Conservation (phyloP, 2,113 vertebrate species). For the Cyrtonyx montezumae region DNA sequence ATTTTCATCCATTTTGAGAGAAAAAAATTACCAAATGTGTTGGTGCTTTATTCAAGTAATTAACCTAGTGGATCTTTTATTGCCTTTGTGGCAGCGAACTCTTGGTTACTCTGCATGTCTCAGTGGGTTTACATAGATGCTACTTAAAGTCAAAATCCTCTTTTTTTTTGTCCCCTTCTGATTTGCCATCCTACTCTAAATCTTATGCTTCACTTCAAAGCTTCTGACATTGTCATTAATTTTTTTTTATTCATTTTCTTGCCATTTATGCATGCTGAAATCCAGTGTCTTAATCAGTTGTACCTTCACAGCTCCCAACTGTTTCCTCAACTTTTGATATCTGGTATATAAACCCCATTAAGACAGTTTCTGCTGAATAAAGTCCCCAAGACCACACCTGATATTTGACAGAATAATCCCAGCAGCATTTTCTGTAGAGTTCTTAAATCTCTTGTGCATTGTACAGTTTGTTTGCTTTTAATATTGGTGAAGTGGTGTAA, state of each 20-base stretch:
- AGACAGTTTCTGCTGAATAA: conserved; percentile 26
- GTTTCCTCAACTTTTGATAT: conserved; percentile 29
- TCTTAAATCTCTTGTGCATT: not conserved
- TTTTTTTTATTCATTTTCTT: conserved; percentile 54
- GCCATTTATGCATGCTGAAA: conserved; percentile 6
- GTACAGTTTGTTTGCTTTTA: not conserved
- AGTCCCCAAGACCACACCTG: conserved; percentile 43
- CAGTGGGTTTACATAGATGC: not conserved
- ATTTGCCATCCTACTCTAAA: conserved; percentile 15
- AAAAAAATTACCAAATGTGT: not conserved
- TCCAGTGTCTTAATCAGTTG: conserved; percentile 33
- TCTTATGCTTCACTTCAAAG: conserved; percentile 48
- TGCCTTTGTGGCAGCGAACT: conserved; percentile 26
- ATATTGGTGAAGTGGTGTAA: conserved; percentile 11
- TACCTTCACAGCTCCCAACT: conserved; percentile 1
- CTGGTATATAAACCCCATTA: not conserved
- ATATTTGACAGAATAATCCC: conserved; percentile 58
- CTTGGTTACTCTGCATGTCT: not conserved
- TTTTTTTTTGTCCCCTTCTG: not conserved
- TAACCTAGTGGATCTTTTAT: conserved; percentile 47
- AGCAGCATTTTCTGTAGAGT: conserved; percentile 8
- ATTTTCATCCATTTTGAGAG: conserved; percentile 32
- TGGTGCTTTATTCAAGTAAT: conserved; percentile 25
- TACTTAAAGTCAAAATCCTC: not conserved
- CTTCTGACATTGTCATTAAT: not conserved